Percentiles rank a stretch among this genome's conserved stretches.
These are phyloP conservation scores for Onchidella celtica DNA, from an alignment of 2,888 invertebrate genomes.

Conservation along the genomic window DNA sequence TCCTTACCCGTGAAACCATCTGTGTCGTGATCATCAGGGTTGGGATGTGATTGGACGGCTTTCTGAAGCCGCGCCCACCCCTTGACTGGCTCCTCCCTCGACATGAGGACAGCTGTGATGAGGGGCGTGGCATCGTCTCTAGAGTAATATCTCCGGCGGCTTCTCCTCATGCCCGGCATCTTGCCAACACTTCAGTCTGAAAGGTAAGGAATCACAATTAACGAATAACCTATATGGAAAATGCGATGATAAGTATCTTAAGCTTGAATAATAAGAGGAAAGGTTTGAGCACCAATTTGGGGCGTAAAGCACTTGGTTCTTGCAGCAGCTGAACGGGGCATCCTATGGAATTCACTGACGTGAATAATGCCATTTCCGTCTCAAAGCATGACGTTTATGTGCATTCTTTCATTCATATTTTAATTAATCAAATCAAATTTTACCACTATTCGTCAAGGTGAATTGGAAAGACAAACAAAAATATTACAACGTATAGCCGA, in stretches of 20 bases:
- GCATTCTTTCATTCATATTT: no score
- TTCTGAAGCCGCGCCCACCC: slow-evolving; percentile 28
- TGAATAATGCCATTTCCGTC: no score
- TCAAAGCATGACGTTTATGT: no score
- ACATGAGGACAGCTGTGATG: neutral
- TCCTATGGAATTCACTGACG: no score
- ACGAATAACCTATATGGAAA: neutral
- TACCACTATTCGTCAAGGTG: no score
- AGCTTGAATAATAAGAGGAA: no score
- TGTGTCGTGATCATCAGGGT: slow-evolving; percentile 20
- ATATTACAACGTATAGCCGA: no score
- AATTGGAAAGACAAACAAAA: no score
- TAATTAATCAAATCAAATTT: no score
- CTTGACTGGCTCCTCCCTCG: slow-evolving; percentile 10
- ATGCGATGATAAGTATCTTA: neutral
- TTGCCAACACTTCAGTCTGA: neutral
- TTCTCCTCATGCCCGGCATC: neutral
- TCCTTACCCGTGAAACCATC: slow-evolving; percentile 31
- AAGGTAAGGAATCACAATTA: neutral
- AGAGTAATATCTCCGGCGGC: neutral
- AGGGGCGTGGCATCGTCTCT: neutral
- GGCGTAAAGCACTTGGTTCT: no score
- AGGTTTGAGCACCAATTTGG: no score
- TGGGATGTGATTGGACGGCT: slow-evolving; percentile 23
- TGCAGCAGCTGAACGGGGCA: no score